Evolutionary conservation across 2,888 invertebrate species (phyloP), one percentile per base, ranked within the genome.

Genomic region (Didymodactylos carnosus): DNA sequence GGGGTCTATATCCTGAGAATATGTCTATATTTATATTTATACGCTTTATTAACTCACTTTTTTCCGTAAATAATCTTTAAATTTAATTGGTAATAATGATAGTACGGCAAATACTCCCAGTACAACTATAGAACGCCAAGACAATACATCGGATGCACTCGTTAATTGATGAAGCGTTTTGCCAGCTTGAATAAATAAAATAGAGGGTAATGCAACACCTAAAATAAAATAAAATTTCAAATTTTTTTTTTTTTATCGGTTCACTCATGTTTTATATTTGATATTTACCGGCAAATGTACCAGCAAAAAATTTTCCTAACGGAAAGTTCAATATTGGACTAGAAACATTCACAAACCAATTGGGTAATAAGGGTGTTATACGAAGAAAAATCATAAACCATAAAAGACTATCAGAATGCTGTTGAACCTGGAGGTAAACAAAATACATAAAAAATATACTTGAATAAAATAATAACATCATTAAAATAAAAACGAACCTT

Each of bases 281-380:
- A 23, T 39, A 79, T 86, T 85, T 81, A 89, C 90, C 92, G 77
- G 97, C 87, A 83, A 98, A 95, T 76, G 98, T 98, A 77, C 98
- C 98, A 75, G 93, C 81, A 77, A 91, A 92, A 85, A 99, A 98
- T 76, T 92, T 92, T 77, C 88, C 81, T 76, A 97, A 84, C 1
- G 95, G 94, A 46, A 99, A 95, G 78, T 94, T 93, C 79, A 98
- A 90, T 46, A 99, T 91, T 51, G 98, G 98, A 76, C 95, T 91
- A 0, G 92, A 89, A 81, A 98, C 87, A 84, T 95, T 95, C 78
- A 95, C 95, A 83, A 98, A 95, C 98, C 98, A 98, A 84, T 99
- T 98, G 11, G 98, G 98, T 79, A 98, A 86, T 81, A 98, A 89
- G 73, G 98, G 98, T 39, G 98, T 98, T 81, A 98, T 91, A 78